A percentile compares a stretch with the other conserved stretches of the same genome.
Conservation (phyloP, 1,140 invertebrate genomes). For the Mizuhopecten yessoensis region DNA sequence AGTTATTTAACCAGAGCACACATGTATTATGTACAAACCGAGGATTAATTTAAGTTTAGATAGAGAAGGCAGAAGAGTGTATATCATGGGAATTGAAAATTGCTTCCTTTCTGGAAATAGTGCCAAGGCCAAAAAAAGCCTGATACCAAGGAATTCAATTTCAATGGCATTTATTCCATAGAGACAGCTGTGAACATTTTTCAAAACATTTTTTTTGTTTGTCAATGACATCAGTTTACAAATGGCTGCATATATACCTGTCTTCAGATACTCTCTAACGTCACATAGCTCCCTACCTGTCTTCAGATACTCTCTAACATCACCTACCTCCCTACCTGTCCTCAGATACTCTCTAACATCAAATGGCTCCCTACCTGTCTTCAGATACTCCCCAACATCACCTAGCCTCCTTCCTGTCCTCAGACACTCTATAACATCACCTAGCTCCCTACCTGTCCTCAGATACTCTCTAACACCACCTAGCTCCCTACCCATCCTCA, state of each 20-base stretch:
- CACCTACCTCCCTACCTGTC: neutral
- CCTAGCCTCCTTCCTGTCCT: neutral
- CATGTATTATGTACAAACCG: neutral
- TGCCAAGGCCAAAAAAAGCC: neutral
- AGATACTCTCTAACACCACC: neutral
- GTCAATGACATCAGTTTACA: no score
- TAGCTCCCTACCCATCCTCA: no score
- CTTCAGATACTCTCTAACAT: no score
- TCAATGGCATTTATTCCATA: no score
- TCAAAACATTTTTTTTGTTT: no score
- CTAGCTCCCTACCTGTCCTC: neutral
- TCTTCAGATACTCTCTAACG: no score
- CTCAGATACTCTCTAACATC: neutral
- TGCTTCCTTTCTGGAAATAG: neutral
- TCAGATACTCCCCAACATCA: neutral
- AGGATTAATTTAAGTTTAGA: neutral
- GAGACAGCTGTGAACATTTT: no score
- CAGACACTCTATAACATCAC: neutral
- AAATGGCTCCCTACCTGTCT: neutral
- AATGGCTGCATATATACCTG: no score
- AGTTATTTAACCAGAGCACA: neutral
- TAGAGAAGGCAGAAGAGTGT: neutral
- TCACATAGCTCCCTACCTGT: no score
- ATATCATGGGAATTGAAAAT: neutral
- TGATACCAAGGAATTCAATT: neutral